Base-by-base conservation (phyloP, 2,888 invertebrate genomes). In the Lacanobia wlatinum region DNA sequence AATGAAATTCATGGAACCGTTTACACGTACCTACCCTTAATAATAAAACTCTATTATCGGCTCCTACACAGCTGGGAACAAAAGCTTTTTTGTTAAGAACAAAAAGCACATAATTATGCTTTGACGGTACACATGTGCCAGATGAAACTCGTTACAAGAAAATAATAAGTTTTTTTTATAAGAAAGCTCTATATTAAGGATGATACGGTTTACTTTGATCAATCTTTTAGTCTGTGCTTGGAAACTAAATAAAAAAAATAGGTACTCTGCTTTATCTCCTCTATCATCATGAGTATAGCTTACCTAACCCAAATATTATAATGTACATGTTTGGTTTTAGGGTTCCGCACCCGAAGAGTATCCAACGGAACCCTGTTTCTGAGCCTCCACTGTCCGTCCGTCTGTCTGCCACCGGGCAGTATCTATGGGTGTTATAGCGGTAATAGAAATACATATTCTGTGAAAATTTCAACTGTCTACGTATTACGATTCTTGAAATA, bases 1-100 rank as follows among this genome's bases (percentile, higher is more conserved):
- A 66, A 78, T 74, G 55, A 74, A 80, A 74, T 78, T 66, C 65
- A 74, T 69, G 28, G 53, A 59, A 48, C n/a, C 58, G 50, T 74
- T 69, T 63, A 66, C 62, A 66, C 80, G 53, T 61, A 67, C 58
- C 16, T 34, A 59, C 70, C 63, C 48, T 64, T 70, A 60, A 70
- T 71, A 76, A 76, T 75, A 79, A 70, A 76, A 80, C 52, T 80
- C 66, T 67, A 76, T 70, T 70, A 76, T 80, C 80, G 59, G 66
- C 48, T 64, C 48, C 48, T 40, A 66, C 62, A 55, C 61, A 80
- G 66, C 59, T 70, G 76, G 14, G 60, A 60, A 56, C 40, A 56
- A 80, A 70, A 50, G 63, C 23, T 67, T 79, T 78, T 80, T 76
- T 69, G 23, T 43, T 43, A 40, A 62, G 63, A 70, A 79, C 52